These are phyloP conservation scores for Mellilla xanthometata DNA, from an alignment of 2,888 invertebrate species.

Conservation along the genomic window DNA sequence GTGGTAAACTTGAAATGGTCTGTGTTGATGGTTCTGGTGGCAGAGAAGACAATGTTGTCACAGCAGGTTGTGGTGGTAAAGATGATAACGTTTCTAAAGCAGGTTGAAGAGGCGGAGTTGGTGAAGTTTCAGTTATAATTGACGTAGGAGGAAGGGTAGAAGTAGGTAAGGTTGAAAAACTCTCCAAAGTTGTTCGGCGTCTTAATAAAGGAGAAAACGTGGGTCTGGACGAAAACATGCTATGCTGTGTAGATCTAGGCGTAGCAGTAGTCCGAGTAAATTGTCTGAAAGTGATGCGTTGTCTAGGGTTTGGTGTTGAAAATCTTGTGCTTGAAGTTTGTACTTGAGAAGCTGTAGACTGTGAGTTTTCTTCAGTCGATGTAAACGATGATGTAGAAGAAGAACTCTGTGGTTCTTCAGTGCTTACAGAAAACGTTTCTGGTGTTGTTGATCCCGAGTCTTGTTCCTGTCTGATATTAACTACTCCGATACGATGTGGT, in stretches of 20 bases:
- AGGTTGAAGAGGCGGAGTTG: constrained; percentile 2
- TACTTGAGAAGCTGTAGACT: background rate
- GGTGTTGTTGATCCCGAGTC: constrained; percentile 6
- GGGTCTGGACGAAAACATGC: constrained; percentile 7
- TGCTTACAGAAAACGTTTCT: constrained; percentile 1
- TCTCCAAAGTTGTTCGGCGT: constrained; percentile 14
- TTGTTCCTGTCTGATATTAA: constrained; percentile 18
- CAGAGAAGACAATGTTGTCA: background rate
- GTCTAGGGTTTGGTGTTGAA: background rate
- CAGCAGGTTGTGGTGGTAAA: constrained; percentile 1
- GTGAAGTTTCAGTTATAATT: background rate
- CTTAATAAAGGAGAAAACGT: constrained; percentile 9
- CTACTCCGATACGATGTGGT: constrained; percentile 22
- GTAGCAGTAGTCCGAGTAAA: background rate
- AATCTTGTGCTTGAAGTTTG: constrained; percentile 1
- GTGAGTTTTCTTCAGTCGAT: background rate
- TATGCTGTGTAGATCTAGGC: constrained; percentile 6
- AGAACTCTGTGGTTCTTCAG: constrained; percentile 6
- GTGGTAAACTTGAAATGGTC: background rate
- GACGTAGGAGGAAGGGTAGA: constrained; percentile 3
- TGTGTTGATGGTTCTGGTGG: background rate
- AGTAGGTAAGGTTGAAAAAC: constrained; percentile 3
- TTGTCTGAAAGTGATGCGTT: constrained; percentile 3
- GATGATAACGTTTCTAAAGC: constrained; percentile 9
- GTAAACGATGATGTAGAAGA: constrained; percentile 11